Conservation (phyloP, 2,113 vertebrate genomes). For the Takifugu bimaculatus region DNA sequence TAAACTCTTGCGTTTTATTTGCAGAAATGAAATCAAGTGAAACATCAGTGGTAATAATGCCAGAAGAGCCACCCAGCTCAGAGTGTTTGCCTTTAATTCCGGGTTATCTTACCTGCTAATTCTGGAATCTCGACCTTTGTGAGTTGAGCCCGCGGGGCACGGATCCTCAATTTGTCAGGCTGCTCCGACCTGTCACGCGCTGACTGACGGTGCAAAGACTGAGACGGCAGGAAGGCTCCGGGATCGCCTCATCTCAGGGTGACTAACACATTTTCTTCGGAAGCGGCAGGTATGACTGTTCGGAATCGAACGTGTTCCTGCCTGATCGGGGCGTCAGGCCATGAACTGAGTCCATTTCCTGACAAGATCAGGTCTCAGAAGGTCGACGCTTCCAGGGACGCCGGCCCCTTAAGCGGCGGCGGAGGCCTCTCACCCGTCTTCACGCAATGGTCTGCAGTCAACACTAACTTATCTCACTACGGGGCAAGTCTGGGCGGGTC, state of each 20-base stretch:
- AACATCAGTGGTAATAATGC: conserved; percentile 7
- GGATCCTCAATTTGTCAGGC: conserved; percentile 67
- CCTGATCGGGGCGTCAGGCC: not conserved
- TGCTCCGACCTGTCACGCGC: conserved; percentile 73
- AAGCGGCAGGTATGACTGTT: not conserved
- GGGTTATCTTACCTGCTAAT: conserved; percentile 46
- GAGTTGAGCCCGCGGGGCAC: conserved; percentile 36
- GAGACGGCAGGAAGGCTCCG: conserved; percentile 64
- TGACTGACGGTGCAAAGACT: conserved; percentile 65
- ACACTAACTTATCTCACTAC: conserved; percentile 67
- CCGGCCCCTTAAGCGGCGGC: conserved; percentile 42
- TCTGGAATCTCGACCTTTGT: conserved; percentile 39
- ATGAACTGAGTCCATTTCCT: too few relatives aligned
- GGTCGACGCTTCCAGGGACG: too few relatives aligned
- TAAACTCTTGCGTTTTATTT: conserved; percentile 2
- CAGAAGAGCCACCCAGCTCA: not conserved
- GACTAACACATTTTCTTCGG: conserved; percentile 34
- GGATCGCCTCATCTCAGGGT: conserved; percentile 26
- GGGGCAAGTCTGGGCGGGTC: conserved; percentile 57
- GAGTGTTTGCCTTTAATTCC: conserved; percentile 25
- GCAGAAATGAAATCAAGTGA: conserved; percentile 10
- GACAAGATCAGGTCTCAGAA: too few relatives aligned
- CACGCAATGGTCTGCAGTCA: conserved; percentile 54
- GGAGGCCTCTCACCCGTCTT: conserved; percentile 43
- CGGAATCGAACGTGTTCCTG: not conserved